Conservation (phyloP, 2,113 vertebrate genomes). For the Prinia subflava region DNA sequence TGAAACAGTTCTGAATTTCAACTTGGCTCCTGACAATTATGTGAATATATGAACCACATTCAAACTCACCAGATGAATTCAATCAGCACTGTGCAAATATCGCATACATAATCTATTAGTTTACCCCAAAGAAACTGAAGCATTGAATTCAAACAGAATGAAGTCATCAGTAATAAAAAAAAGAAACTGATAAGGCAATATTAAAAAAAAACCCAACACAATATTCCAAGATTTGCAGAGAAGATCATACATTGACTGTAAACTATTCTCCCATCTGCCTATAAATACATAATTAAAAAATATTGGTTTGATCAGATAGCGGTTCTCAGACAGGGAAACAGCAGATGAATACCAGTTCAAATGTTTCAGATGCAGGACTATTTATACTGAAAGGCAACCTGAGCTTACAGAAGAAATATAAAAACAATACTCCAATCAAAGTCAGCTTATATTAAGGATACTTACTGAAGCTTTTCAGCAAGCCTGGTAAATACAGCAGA, state of each 20-base stretch:
- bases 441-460: background rate
- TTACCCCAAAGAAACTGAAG: slow-evolving; percentile 78
- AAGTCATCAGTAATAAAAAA: slow-evolving; percentile 80
- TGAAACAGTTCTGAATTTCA: slow-evolving; percentile 73
- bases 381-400: slow-evolving; percentile 65
- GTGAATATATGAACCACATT: slow-evolving; percentile 70
- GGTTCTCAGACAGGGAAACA: slow-evolving; percentile 56
- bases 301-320: slow-evolving; percentile 76
- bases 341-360: slow-evolving; percentile 68
- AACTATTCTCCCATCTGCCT: slow-evolving; percentile 71
- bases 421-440: slow-evolving; percentile 42
- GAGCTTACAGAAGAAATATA: slow-evolving; percentile 43
- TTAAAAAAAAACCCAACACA: slow-evolving; percentile 61
- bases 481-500: background rate
- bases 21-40: slow-evolving; percentile 70
- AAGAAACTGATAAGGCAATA: slow-evolving; percentile 72
- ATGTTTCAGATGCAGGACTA: slow-evolving; percentile 55
- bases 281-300: slow-evolving; percentile 76
- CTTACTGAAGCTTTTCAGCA: background rate
- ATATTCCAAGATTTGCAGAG: slow-evolving; percentile 67
- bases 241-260: slow-evolving; percentile 68
- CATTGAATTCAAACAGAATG: slow-evolving; percentile 79
- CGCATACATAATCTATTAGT: slow-evolving; percentile 84
- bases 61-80: slow-evolving; percentile 80
- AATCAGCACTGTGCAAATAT: slow-evolving; percentile 79